These are phyloP conservation scores for Caenorhabditis elegans DNA, from an alignment of 1,140 invertebrate species.

Conservation along the genomic window WBcel235 BX284604.4:16220001-16220500, in stretches of 20 bases:
- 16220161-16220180: not conserved
- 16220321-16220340: not conserved
- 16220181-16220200: not conserved
- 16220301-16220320: slow-evolving; percentile 4
- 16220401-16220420: slow-evolving; percentile 17
- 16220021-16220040: slow-evolving; percentile 21
- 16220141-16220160: not conserved
- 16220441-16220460: not conserved
- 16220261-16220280: slow-evolving; percentile 22
- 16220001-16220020: not conserved
- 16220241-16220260: not conserved
- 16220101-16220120: slow-evolving; percentile 29
- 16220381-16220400: not conserved
- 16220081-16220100: not conserved
- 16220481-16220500: not conserved
- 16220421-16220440: not conserved
- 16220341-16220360: not conserved
- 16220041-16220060: not conserved
- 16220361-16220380: not conserved
- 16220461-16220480: not conserved
- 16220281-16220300: not conserved
- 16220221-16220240: not conserved
- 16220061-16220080: too few species aligned
- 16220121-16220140: not conserved
- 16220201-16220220: too few species aligned